Evolutionary conservation across 2,797 vertebrate species (phyloP).

Genomic region (Sus cebifrons): DNA sequence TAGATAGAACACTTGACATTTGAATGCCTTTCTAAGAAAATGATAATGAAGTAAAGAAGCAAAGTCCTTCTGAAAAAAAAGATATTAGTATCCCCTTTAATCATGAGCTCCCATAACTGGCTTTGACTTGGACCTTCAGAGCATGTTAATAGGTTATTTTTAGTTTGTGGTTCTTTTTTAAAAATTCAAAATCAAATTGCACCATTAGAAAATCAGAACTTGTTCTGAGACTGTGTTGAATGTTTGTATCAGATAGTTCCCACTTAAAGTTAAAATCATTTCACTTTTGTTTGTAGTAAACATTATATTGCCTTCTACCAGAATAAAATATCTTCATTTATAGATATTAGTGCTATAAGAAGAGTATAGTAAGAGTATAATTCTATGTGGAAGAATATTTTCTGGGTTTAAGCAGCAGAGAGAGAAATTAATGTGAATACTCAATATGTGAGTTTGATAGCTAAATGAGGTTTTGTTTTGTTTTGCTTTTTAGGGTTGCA

Average conservation of each 20-base stretch:
- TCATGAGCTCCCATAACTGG: not conserved
- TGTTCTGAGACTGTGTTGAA: not conserved
- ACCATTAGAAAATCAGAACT: not conserved
- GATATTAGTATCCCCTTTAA: not conserved
- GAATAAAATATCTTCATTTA: not conserved
- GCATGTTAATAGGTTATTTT: not conserved
- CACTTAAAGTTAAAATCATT: not conserved
- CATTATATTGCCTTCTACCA: not conserved
- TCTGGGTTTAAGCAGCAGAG: slow-evolving; percentile 83
- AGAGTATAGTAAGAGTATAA: not conserved
- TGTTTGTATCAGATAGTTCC: not conserved
- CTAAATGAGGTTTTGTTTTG: slow-evolving; percentile 53
- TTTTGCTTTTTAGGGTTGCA: too few species aligned
- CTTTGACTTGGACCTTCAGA: not conserved
- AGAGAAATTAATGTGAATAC: slow-evolving; percentile 87
- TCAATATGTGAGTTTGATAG: slow-evolving; percentile 86
- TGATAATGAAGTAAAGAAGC: not conserved
- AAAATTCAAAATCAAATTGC: not conserved
- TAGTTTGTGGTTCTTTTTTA: not conserved
- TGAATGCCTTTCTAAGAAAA: not conserved
- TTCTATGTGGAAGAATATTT: slow-evolving; percentile 75
- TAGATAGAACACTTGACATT: not conserved
- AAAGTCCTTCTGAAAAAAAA: not conserved
- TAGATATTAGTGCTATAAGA: not conserved
- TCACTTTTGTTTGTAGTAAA: not conserved